Base-by-base conservation (phyloP, 2,888 invertebrate species). In the Spodoptera exigua region DNA sequence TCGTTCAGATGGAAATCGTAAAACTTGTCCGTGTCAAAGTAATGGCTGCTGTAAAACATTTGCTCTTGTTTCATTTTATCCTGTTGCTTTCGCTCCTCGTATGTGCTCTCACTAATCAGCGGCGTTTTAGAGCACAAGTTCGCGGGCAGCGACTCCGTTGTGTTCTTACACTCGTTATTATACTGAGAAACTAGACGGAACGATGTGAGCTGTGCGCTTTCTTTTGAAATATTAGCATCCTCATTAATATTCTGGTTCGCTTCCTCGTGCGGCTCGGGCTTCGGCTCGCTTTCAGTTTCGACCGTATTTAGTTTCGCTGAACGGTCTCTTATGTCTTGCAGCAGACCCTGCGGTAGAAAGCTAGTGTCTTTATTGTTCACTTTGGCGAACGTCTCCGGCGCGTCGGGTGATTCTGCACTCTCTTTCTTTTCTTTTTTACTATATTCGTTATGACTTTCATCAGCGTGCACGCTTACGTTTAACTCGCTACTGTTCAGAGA, bases 1-100 rank as follows among this genome's bases (percentile, higher is more conserved):
- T 98, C 98, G 84, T 97, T 97, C 68, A 98, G 91, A 90, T 98
- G 97, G 84, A 98, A 98, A 85, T 96, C 96, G 85, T 97, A 97
- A 89, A 95, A 97, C 88, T 96, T 96, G 91, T 97, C 97, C 79
- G 97, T 95, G 83, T 97, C 97, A 83, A 96, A 97, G 76, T 95
- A 92, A 84, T 95, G 95, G 76, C 93, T 94, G 74, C 94, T 94
- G 76, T 92, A 93, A 64, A 90, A 89, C 75, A 90, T 84, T 74
- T 86, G 85, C 57, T 94, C 87, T 82, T 91, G 87, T 80, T 93
- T 92, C 82, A 89, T 84, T 76, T 91, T 89, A 68, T 94, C 93
- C 80, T 95, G 92, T 79, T 95, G 93, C 69, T 94, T 93, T 62
- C 96, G 92, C 43, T 96, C 96, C 76, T 96, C 96, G 87, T 96